A percentile compares a stretch with the other conserved stretches of the same genome.
Evolutionary conservation across 2,113 vertebrate genomes (phyloP).

Genomic region (Cottus gobio): DNA sequence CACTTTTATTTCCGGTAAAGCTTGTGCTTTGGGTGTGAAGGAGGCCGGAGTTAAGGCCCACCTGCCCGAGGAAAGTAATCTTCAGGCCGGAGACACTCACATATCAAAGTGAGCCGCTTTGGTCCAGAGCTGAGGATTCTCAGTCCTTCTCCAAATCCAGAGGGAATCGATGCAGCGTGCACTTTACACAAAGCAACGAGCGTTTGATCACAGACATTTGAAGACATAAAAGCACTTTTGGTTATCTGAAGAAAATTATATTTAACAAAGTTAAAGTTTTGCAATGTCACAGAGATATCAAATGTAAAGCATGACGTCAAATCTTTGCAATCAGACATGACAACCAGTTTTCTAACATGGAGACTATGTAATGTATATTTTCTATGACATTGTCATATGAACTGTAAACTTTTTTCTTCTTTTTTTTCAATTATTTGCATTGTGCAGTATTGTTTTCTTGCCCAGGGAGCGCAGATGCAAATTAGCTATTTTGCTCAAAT

Average conservation of each 20-base stretch:
- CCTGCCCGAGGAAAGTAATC: conserved; percentile 57
- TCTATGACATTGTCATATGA: no score
- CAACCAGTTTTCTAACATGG: no score
- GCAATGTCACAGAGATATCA: not conserved
- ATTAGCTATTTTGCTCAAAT: no score
- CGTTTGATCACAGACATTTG: no score
- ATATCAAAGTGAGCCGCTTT: conserved; percentile 72
- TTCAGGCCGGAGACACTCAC: conserved; percentile 25
- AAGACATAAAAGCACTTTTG: no score
- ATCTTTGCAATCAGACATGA: not conserved
- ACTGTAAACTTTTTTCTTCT: no score
- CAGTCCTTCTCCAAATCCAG: conserved; percentile 10
- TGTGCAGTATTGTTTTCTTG: no score
- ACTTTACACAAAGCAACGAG: not conserved
- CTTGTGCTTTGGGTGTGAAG: conserved; percentile 47
- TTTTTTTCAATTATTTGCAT: no score
- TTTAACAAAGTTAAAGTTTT: no score
- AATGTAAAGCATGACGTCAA: not conserved
- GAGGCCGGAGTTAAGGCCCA: conserved; percentile 21
- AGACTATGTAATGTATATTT: no score
- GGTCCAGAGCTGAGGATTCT: not conserved
- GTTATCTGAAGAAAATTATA: no score
- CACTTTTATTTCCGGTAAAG: conserved; percentile 50
- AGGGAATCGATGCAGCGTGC: not conserved
- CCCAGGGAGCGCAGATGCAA: no score